These are phyloP conservation scores for Lydus trimaculatus DNA, from an alignment of 2,888 invertebrate species.

Conservation along the genomic window DNA sequence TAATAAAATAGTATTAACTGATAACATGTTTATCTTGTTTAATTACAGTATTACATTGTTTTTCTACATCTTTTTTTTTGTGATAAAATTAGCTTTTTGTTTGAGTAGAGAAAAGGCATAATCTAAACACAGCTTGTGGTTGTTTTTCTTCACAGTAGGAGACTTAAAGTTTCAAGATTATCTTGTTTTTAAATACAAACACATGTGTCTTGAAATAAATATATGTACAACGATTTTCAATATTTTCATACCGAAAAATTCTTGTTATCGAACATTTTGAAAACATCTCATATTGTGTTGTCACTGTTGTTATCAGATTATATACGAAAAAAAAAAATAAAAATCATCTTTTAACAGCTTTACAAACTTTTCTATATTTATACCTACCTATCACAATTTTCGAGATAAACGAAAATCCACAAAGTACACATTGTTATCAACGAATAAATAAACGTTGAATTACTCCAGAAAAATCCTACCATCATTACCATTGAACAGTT, in stretches of 20 bases:
- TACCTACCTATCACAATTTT: background rate
- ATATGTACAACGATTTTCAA: no score
- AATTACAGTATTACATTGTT: background rate
- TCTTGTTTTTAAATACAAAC: background rate
- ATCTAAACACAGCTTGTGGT: conserved; percentile 11
- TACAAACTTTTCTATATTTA: background rate
- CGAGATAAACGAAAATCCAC: background rate
- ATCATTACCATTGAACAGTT: background rate
- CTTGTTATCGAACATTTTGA: no score
- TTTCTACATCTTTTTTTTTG: background rate
- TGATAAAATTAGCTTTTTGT: conserved; percentile 3
- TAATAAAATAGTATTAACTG: background rate
- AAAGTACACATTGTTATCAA: conserved; percentile 2
- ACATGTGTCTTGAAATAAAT: background rate
- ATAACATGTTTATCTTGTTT: conserved; percentile 7
- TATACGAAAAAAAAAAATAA: background rate
- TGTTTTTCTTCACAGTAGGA: conserved; percentile 10
- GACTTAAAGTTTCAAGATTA: background rate
- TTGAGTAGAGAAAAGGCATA: background rate
- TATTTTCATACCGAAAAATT: no score
- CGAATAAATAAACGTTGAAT: background rate
- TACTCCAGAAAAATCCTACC: background rate
- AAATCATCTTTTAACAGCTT: background rate
- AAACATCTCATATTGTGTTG: no score
- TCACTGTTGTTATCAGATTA: background rate